These are phyloP conservation scores for Lytechinus pictus DNA, from an alignment of 35 echinoderm and acorn worm genomes.

Conservation along the genomic window DNA sequence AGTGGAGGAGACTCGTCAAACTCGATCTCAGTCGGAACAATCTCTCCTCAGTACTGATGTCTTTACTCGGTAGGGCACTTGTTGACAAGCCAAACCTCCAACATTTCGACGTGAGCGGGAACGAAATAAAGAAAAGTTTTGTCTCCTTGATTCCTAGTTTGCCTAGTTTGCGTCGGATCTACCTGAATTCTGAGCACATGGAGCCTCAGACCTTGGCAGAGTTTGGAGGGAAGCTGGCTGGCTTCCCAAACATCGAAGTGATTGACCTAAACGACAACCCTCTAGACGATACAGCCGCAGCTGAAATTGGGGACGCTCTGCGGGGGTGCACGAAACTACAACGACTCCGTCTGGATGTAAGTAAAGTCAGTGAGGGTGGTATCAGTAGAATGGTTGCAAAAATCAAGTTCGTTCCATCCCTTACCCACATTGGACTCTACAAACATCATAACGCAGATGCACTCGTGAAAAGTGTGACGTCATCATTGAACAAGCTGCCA, in stretches of 20 bases:
- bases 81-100: conserved; percentile 41
- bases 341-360: conserved; percentile 12
- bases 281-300: conserved; percentile 25
- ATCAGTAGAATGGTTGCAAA: conserved; percentile 23
- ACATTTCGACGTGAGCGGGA: conserved; percentile 55
- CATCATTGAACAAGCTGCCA: neutral
- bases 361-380: conserved; percentile 38
- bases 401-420: conserved; percentile 33
- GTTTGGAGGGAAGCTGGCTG: neutral
- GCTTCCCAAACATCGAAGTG: conserved; percentile 28
- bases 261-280: conserved; percentile 48
- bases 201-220: conserved; percentile 42
- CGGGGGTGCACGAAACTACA: neutral
- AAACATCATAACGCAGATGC: conserved; percentile 42
- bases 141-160: conserved; percentile 42
- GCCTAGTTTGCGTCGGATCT: neutral
- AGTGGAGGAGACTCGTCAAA: conserved; percentile 12
- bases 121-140: conserved; percentile 50
- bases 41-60: conserved; percentile 1
- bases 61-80: conserved; percentile 15
- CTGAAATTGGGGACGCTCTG: conserved; percentile 35
- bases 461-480: conserved; percentile 25
- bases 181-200: conserved; percentile 47
- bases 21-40: conserved; percentile 49
- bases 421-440: conserved; percentile 39